Percentiles rank a stretch among this genome's conserved stretches.
These are phyloP conservation scores for Denticeps clupeoides DNA, from an alignment of 2,797 vertebrate species.

Conservation along the genomic window DNA sequence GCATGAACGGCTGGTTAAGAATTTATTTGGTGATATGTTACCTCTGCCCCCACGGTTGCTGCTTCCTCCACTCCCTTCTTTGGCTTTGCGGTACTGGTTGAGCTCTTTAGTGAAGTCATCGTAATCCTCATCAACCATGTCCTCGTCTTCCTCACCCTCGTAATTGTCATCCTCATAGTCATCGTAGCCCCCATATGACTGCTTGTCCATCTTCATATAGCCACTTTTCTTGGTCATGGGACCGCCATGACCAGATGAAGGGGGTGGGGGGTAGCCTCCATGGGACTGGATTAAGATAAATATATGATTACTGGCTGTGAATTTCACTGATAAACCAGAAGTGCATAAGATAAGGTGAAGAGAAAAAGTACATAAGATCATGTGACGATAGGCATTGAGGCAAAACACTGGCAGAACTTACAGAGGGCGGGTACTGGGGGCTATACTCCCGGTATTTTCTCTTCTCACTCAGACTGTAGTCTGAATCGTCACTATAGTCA, in stretches of 20 bases:
- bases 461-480: slow-evolving; percentile 86
- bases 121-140: slow-evolving; percentile 75
- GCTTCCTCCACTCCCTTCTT: slow-evolving; percentile 69
- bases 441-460: slow-evolving; percentile 84
- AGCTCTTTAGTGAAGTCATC: slow-evolving; percentile 90
- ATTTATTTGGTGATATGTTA: slow-evolving; percentile 19
- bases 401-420: slow-evolving; percentile 59
- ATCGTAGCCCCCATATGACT: slow-evolving; percentile 71
- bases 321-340: background rate
- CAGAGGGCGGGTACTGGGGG: slow-evolving; percentile 67
- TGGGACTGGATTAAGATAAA: too few relatives aligned
- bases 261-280: slow-evolving; percentile 56
- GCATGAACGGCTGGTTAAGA: background rate
- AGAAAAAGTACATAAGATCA: too few relatives aligned
- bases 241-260: slow-evolving; percentile 38
- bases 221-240: slow-evolving; percentile 61
- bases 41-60: slow-evolving; percentile 67
- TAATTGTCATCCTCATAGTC: slow-evolving; percentile 84
- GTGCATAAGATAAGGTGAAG: too few relatives aligned
- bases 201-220: slow-evolving; percentile 85
- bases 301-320: too few relatives aligned
- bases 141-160: slow-evolving; percentile 78
- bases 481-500: slow-evolving; percentile 84
- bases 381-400: too few relatives aligned
- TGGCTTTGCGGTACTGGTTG: slow-evolving; percentile 82